Conservation (phyloP, 2,888 invertebrate genomes). For the Sminthurides aquaticus region DNA sequence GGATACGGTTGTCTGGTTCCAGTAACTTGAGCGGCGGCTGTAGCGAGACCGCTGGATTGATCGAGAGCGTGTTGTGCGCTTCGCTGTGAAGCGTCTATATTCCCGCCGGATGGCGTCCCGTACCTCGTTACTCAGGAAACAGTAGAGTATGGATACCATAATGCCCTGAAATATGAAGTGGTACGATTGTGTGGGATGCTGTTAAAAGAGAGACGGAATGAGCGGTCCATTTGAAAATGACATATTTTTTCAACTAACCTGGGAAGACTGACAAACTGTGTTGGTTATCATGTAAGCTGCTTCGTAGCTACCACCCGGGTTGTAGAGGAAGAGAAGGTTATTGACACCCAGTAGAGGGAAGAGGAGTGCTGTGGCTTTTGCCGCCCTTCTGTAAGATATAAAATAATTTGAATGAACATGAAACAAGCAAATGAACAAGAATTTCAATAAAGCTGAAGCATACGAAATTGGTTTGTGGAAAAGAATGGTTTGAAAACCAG, state of each 20-base stretch:
- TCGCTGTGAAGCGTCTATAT: slow-evolving; percentile 33
- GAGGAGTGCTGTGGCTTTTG: slow-evolving; percentile 53
- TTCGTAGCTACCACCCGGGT: slow-evolving; percentile 36
- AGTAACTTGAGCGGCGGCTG: slow-evolving; percentile 12
- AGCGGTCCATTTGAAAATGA: too few relatives aligned
- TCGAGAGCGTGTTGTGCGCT: slow-evolving; percentile 22
- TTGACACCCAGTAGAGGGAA: slow-evolving; percentile 54
- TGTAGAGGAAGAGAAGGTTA: slow-evolving; percentile 50
- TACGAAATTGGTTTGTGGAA: too few relatives aligned
- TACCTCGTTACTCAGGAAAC: slow-evolving; percentile 39
- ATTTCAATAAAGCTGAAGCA: too few relatives aligned
- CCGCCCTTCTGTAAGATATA: slow-evolving; percentile 45
- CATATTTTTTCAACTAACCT: too few relatives aligned
- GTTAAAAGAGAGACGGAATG: too few relatives aligned
- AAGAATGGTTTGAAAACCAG: neutral
- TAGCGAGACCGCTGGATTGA: neutral
- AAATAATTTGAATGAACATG: too few relatives aligned
- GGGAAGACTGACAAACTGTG: slow-evolving; percentile 36
- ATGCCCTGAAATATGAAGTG: slow-evolving; percentile 30
- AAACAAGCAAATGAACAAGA: too few relatives aligned
- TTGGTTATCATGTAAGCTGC: slow-evolving; percentile 35
- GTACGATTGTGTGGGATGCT: too few relatives aligned
- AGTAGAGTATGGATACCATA: slow-evolving; percentile 37
- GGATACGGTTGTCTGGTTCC: slow-evolving; percentile 2
- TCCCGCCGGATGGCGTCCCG: slow-evolving; percentile 38